Conservation (phyloP, 1,140 invertebrate genomes). For the Drosophila equinoxialis region DNA sequence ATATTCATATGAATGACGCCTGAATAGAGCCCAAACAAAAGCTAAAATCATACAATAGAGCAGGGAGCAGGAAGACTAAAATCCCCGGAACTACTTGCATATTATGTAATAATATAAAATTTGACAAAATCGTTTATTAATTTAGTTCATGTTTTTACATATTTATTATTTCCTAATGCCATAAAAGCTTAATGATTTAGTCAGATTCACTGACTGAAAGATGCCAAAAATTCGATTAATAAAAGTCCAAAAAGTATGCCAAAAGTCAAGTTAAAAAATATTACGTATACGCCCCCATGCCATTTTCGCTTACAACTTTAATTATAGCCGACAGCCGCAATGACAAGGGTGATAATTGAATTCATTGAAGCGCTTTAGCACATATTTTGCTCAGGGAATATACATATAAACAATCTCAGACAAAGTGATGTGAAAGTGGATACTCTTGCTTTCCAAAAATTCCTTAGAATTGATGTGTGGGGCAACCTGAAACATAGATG, state of each 20-base stretch:
- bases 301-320: slow-evolving; percentile 73
- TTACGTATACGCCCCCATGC: slow-evolving; percentile 55
- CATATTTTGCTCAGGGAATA: slow-evolving; percentile 2
- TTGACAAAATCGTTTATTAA: too few species aligned
- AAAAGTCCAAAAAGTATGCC: slow-evolving; percentile 29
- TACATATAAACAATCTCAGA: not conserved
- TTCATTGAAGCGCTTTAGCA: slow-evolving; percentile 50
- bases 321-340: slow-evolving; percentile 57
- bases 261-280: slow-evolving; percentile 29
- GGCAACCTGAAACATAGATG: slow-evolving; percentile 40
- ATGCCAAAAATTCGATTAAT: slow-evolving; percentile 51
- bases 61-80: not conserved
- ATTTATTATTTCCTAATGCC: too few species aligned
- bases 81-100: too few species aligned
- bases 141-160: too few species aligned
- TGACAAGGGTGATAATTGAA: slow-evolving; percentile 42
- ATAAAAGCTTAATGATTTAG: too few species aligned
- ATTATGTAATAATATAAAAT: too few species aligned
- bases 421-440: slow-evolving; percentile 7
- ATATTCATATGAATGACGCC: slow-evolving; percentile 56
- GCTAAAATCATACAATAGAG: slow-evolving; percentile 21
- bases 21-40: slow-evolving; percentile 41
- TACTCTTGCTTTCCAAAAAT: not conserved
- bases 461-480: not conserved
- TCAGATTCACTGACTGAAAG: too few species aligned